Evolutionary conservation across 1,140 invertebrate species (phyloP), one percentile per base, ranked within the genome.

Genomic region (Bombus ignitus): DNA sequence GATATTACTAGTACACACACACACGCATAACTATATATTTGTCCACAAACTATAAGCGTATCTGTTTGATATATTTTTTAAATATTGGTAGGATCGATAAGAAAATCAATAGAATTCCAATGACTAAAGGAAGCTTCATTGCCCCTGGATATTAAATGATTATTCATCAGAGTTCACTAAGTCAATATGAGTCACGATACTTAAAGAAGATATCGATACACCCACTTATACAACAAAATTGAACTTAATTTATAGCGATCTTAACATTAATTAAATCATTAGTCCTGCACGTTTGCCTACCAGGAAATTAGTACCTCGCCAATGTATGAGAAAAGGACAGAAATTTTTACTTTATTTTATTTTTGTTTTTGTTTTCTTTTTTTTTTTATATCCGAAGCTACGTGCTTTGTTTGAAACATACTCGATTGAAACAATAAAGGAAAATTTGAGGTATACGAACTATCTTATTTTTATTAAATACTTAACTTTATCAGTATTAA

Each of bases 191-290:
- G 44, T 53, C 57, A 10, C 12, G 71, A 12, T 32, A n/a, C 70
- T 15, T 83, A 62, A 66, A 37, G 47, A 13, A 39, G 53, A 78
- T 53, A 35, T 37, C 70, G 59, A 59, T 53, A n/a, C 70, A 53
- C 53, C 28, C 10, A 57, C n/a, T 37, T 39, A 10, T 57, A 10
- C 53, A 13, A 28, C 66, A 78, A 79, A 84, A 78, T 85, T 85
- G 70, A 85, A 85, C 77, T 81, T 85, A 70, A 85, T 59, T 85
- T 73, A 57, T 42, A 85, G 80, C 53, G 53, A 72, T 72, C 35
- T 66, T 18, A 44, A 18, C 42, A 47, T 35, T 79, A 25, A 73
- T 85, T 65, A 73, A 80, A 65, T 28, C 74, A 32, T 57, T 32
- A 59, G 1, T 74, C 65, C 42, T 68, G 15, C 44, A 68, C 35